Evolutionary conservation across 1,140 invertebrate genomes (phyloP), one percentile per base, ranked within the genome.

Genomic region (Phthorimaea operculella): DNA sequence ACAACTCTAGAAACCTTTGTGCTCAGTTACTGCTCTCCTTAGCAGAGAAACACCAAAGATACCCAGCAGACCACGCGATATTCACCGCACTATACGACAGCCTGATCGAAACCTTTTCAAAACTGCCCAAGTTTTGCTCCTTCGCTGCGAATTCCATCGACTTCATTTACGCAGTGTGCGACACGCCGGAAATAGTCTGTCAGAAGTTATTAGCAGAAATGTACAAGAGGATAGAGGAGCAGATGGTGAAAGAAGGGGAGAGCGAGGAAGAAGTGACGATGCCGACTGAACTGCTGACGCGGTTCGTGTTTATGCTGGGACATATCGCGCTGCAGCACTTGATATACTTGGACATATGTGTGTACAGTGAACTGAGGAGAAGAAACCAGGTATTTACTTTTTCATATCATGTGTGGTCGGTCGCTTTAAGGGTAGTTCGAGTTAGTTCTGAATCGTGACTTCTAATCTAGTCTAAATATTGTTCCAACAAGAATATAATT

Each of bases 291-390:
- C 58, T 90, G 54, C 64, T 94, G 18, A 85, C 89, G 0, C 87
- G 92, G 47, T 90, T 94, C 44, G 76, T 95, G 1, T 90, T 90
- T 51, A 65, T 91, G 12, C 72, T 92, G 52, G 94, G 94, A 16
- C 92, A 94, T 51, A 84, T 93, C 52, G 92, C 91, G 5, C 80
- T 94, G 21, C 88, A 90, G 61, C 90, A 95, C 69, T 88, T 95
- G 68, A 90, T 94, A 14, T 90, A 94, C 75, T 83, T 96, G 17
- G 94, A 97, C 68, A 89, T 90, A 10, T 87, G 87, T 62, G 87
- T 96, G 10, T 93, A 94, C 57, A 91, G 90, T 42, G 85, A 87
- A 62, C 62, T 87, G 0, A 65, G 85, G 28, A 78, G 84, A 60
- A 60, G 85, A 12, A 87, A 87, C 63, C 80, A 87, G 77, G 84